These are phyloP conservation scores for Bombus picipes DNA, from an alignment of 1,140 invertebrate species.

Conservation along the genomic window DNA sequence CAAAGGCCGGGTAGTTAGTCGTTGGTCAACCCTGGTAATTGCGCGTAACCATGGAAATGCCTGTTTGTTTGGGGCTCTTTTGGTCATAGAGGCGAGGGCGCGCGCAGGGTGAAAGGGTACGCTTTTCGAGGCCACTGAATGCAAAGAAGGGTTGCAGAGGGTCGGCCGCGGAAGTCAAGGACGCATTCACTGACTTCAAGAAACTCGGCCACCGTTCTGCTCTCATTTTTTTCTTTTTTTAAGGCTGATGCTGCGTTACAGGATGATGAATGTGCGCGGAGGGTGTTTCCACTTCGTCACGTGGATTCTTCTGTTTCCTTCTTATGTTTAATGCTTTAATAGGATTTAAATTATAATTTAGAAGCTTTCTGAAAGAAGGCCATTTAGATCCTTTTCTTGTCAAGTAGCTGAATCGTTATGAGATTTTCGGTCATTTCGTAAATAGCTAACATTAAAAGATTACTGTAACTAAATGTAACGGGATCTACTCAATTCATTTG, in stretches of 20 bases:
- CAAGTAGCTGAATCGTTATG: too few relatives aligned
- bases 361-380: not conserved
- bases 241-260: not conserved
- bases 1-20: constrained; percentile 69
- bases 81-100: constrained; percentile 58
- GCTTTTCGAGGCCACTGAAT: constrained; percentile 70
- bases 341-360: not conserved
- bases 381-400: too few relatives aligned
- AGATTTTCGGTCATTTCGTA: not conserved
- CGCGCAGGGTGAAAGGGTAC: constrained; percentile 61
- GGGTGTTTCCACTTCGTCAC: not conserved
- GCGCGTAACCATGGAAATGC: constrained; percentile 78
- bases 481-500: too few relatives aligned
- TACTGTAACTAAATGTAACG: too few relatives aligned
- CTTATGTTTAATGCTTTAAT: not conserved
- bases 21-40: constrained; percentile 72
- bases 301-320: too few relatives aligned
- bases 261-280: not conserved
- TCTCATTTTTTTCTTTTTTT: not conserved
- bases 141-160: constrained; percentile 73
- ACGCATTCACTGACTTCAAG: constrained; percentile 66
- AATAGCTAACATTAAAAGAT: not conserved
- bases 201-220: constrained; percentile 62
- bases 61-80: constrained; percentile 74
- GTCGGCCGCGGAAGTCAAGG: constrained; percentile 72